These are phyloP conservation scores for Centropus bengalensis DNA, from an alignment of 2,113 vertebrate species.

Conservation along the genomic window DNA sequence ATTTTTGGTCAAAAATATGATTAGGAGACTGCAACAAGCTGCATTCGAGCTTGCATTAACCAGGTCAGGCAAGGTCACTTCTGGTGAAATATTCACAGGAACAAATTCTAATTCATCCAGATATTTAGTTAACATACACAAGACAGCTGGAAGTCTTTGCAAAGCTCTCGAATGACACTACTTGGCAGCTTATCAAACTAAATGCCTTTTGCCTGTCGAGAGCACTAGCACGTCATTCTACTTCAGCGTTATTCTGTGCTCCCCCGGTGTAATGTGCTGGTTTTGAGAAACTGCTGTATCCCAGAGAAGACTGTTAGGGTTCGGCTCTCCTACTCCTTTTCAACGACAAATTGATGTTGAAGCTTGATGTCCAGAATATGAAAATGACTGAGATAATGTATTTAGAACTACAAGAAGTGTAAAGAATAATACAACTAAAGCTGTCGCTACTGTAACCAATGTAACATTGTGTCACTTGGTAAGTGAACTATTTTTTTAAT, in stretches of 20 bases:
- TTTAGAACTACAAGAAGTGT: background rate
- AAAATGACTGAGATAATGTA: background rate
- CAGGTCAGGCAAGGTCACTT: background rate
- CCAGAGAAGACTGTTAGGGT: background rate
- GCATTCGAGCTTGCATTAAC: background rate
- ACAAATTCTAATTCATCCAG: background rate
- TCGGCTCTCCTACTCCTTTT: background rate
- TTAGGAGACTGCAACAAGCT: background rate
- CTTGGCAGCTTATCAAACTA: conserved; percentile 41
- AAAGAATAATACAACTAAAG: background rate
- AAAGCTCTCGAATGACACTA: background rate
- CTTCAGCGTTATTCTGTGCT: background rate
- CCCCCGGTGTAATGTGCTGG: background rate
- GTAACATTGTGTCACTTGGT: fast-evolving
- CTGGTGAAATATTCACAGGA: background rate
- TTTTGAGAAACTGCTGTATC: background rate
- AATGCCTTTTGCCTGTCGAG: conserved; percentile 1
- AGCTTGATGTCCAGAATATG: background rate
- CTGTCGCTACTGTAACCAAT: background rate
- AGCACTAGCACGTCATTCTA: background rate
- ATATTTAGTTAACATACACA: background rate
- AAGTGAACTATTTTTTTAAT: background rate
- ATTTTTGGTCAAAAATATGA: background rate
- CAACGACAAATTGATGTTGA: background rate
- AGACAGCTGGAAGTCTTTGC: conserved; percentile 52